Evolutionary conservation across 2,797 vertebrate genomes (phyloP).

Genomic region (Mormyrops boulengeri): DNA sequence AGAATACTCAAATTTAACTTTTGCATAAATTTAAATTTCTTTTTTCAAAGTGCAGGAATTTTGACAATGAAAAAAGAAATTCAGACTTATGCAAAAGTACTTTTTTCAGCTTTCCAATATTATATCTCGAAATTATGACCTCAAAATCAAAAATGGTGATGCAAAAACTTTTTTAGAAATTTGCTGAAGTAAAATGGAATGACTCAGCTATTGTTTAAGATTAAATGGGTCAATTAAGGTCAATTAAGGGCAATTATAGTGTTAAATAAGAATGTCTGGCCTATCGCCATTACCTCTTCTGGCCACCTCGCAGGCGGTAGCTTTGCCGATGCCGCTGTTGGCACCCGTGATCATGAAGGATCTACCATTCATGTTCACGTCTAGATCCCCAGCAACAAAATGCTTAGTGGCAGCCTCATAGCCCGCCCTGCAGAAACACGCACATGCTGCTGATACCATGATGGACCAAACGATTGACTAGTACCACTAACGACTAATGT

Average conservation of each 20-base stretch:
- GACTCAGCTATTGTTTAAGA: not conserved
- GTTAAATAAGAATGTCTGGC: not conserved
- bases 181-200: not conserved
- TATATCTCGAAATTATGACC: not conserved
- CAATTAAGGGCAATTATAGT: not conserved
- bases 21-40: not conserved
- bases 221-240: not conserved
- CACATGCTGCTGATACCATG: not conserved
- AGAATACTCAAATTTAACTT: not conserved
- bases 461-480: not conserved
- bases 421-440: constrained; percentile 50
- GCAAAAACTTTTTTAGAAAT: not conserved
- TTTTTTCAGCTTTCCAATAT: not conserved
- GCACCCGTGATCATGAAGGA: constrained; percentile 68
- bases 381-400: constrained; percentile 62
- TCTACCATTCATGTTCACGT: constrained; percentile 60
- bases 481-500: not conserved
- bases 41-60: not conserved
- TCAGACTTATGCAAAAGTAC: not conserved
- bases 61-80: not conserved
- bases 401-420: constrained; percentile 66
- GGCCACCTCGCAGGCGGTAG: constrained; percentile 62
- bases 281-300: constrained; percentile 54
- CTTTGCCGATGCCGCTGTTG: constrained; percentile 76
- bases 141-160: not conserved